Evolutionary conservation across 1,140 invertebrate genomes (phyloP).

Genomic region (Drosophila orosa): DNA sequence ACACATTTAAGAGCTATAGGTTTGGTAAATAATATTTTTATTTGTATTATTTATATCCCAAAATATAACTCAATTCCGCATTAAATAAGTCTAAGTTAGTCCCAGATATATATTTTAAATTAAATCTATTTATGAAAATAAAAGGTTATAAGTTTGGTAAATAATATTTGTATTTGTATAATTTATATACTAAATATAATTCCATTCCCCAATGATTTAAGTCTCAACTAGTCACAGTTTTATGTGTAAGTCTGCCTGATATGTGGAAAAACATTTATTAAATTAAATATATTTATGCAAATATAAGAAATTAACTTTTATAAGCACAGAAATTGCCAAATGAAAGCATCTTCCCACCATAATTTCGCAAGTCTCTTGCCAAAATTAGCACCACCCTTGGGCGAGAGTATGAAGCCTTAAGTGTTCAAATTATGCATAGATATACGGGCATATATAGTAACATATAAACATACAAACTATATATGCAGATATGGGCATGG

Average conservation of each 20-base stretch:
- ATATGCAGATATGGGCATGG: constrained; percentile 23
- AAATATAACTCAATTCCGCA: too few relatives aligned
- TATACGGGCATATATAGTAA: constrained; percentile 11
- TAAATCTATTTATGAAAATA: too few relatives aligned
- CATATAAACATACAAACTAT: not conserved
- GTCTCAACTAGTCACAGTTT: not conserved
- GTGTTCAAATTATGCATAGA: constrained; percentile 50
- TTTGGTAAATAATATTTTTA: too few relatives aligned
- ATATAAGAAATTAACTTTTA: not conserved
- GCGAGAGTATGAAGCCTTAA: constrained; percentile 37
- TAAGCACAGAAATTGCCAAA: not conserved
- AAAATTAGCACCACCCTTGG: constrained; percentile 30
- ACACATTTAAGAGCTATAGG: too few relatives aligned
- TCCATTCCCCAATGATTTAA: not conserved
- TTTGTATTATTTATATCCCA: too few relatives aligned
- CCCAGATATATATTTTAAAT: too few relatives aligned
- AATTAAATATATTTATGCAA: not conserved
- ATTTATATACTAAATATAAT: not conserved
- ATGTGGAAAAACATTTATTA: not conserved
- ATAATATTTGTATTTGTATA: not conserved
- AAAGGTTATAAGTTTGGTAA: too few relatives aligned
- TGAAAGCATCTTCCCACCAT: constrained; percentile 5
- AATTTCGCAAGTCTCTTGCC: constrained; percentile 19
- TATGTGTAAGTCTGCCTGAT: not conserved
- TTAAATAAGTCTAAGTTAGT: too few relatives aligned